Conservation (phyloP, 2,113 vertebrate species). For the Psephotus haematonotus region DNA sequence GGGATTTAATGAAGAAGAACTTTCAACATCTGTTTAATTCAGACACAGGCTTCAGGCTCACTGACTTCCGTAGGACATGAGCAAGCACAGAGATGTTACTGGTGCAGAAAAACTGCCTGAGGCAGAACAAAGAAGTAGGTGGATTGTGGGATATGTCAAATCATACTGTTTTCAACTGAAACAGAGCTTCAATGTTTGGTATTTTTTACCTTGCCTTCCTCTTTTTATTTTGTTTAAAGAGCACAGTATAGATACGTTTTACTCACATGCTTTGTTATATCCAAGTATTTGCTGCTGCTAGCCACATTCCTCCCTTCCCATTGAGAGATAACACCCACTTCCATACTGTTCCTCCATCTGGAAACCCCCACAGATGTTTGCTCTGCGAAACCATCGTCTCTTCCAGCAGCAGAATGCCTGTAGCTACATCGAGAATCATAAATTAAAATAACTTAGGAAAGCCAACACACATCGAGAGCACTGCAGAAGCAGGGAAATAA, state of each 20-base stretch:
- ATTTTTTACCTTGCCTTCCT: background rate
- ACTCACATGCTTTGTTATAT: background rate
- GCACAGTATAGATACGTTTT: background rate
- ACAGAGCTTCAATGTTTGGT: background rate
- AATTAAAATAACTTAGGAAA: slow-evolving; percentile 20
- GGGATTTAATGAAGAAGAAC: background rate
- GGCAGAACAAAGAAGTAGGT: background rate
- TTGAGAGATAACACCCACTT: slow-evolving; percentile 52
- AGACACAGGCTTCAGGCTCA: background rate
- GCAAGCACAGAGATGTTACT: background rate
- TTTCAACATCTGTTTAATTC: background rate
- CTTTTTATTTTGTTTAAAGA: background rate
- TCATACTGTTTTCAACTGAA: background rate
- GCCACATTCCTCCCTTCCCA: slow-evolving; percentile 24
- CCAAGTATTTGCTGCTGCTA: slow-evolving; percentile 14
- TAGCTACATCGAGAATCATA: background rate
- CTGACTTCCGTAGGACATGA: background rate
- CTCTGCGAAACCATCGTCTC: background rate
- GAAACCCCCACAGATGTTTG: slow-evolving; percentile 54
- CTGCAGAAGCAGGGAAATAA: background rate
- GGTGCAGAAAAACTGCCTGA: background rate
- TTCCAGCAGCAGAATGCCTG: slow-evolving; percentile 16
- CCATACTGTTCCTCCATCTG: slow-evolving; percentile 27
- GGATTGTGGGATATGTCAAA: background rate
- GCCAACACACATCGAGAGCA: background rate